Evolutionary conservation across 2,888 invertebrate species (phyloP).

Genomic region (Platycheirus rosarum): DNA sequence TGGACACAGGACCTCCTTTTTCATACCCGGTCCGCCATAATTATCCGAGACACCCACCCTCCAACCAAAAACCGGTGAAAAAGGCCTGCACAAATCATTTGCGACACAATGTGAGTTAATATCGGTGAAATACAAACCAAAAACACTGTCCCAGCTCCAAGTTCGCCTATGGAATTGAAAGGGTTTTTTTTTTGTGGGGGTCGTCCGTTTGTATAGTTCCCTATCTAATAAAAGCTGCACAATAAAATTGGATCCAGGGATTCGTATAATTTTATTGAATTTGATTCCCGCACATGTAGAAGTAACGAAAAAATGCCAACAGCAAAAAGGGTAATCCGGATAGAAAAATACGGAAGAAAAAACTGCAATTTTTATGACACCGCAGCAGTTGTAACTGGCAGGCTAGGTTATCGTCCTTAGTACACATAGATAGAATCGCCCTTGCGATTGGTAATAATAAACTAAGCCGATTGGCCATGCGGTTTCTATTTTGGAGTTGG

Average conservation of each 20-base stretch:
- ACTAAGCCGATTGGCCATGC: slow-evolving; percentile 47
- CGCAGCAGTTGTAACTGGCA: slow-evolving; percentile 33
- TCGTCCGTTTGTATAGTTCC: slow-evolving; percentile 24
- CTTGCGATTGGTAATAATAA: slow-evolving; percentile 30
- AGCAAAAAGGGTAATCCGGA: slow-evolving; percentile 16
- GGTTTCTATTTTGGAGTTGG: slow-evolving; percentile 17
- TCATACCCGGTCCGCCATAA: background rate
- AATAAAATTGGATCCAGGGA: slow-evolving; percentile 21
- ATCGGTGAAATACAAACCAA: slow-evolving; percentile 58
- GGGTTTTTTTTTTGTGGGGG: slow-evolving; percentile 37
- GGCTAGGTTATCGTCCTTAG: no score
- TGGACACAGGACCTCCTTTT: slow-evolving; percentile 17
- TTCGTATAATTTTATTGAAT: slow-evolving; percentile 45
- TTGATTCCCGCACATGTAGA: slow-evolving; percentile 2
- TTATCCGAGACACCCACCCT: slow-evolving; percentile 10
- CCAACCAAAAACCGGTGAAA: background rate
- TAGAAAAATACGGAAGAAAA: slow-evolving; percentile 15
- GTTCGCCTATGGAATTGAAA: background rate
- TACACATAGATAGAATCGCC: no score
- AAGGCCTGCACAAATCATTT: slow-evolving; percentile 52
- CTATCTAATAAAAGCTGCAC: slow-evolving; percentile 45
- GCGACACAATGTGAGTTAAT: slow-evolving; percentile 55
- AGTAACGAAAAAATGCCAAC: background rate
- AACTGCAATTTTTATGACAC: slow-evolving; percentile 49
- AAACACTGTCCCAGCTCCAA: slow-evolving; percentile 8